These are phyloP conservation scores for Scomber colias DNA, from an alignment of 2,113 vertebrate species.

Conservation along the genomic window DNA sequence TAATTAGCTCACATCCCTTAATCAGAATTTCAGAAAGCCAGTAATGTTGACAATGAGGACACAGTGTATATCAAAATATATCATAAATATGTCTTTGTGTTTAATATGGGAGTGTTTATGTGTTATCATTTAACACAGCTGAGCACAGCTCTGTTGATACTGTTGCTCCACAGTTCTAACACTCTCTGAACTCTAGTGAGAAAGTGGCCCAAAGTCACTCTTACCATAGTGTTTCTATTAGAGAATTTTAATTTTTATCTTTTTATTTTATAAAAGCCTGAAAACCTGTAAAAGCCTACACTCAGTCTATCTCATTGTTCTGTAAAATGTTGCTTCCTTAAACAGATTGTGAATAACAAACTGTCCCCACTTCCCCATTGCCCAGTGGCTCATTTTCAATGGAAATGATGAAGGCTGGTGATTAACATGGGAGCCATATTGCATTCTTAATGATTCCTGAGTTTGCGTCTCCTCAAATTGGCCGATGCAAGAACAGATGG, in stretches of 20 bases:
- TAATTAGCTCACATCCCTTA: background rate
- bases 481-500: constrained; percentile 64
- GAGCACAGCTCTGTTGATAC: no score
- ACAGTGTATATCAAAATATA: background rate
- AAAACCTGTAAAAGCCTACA: background rate
- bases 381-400: constrained; percentile 49
- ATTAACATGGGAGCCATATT: constrained; percentile 63
- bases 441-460: constrained; percentile 63
- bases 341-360: constrained; percentile 50
- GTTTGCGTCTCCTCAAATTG: constrained; percentile 55
- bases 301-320: background rate
- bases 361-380: constrained; percentile 5
- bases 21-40: background rate
- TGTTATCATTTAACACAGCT: background rate
- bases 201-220: background rate
- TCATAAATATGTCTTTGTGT: no score
- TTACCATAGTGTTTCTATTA: background rate
- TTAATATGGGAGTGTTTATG: background rate
- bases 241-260: background rate
- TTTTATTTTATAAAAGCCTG: background rate
- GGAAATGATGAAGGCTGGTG: constrained; percentile 37
- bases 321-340: constrained; percentile 19
- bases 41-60: background rate
- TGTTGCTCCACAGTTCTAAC: no score
- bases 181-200: background rate